These are phyloP conservation scores for Megamerina dolium DNA, from an alignment of 2,888 invertebrate species.

Conservation along the genomic window DNA sequence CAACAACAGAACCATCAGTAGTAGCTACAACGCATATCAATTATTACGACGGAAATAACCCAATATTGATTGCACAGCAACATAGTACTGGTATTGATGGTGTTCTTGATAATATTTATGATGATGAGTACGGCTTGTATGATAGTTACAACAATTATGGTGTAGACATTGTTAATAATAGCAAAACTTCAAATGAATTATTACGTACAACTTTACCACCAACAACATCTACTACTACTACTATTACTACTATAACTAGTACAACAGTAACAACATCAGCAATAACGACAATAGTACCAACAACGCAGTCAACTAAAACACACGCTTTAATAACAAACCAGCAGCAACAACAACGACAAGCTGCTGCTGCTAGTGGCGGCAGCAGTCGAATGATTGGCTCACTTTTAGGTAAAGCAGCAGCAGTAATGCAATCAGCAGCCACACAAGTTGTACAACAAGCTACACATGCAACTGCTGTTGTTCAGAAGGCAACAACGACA, in stretches of 20 bases:
- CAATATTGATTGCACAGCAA: not conserved
- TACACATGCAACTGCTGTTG: slow-evolving; percentile 34
- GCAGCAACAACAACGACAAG: slow-evolving; percentile 23
- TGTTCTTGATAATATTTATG: slow-evolving; percentile 2
- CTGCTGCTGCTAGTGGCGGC: not conserved
- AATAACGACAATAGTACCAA: not conserved
- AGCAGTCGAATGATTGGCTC: slow-evolving; percentile 39
- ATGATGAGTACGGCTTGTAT: slow-evolving; percentile 12
- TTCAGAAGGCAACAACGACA: slow-evolving; percentile 26
- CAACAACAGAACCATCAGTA: too few relatives aligned
- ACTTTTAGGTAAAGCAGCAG: slow-evolving; percentile 44
- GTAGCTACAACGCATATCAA: too few relatives aligned
- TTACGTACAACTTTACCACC: not conserved
- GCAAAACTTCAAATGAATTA: not conserved
- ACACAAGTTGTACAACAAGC: slow-evolving; percentile 41
- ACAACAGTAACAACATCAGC: not conserved
- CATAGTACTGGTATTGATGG: not conserved
- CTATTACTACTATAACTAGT: not conserved
- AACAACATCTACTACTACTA: not conserved
- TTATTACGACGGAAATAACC: slow-evolving; percentile 1
- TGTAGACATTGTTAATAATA: slow-evolving; percentile 3
- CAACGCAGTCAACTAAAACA: not conserved
- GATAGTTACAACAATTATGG: not conserved
- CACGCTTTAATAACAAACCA: not conserved
- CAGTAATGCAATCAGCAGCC: slow-evolving; percentile 44